Evolutionary conservation across 2,113 vertebrate genomes (phyloP).

Genomic region (Ptilorrhoa leucosticta): DNA sequence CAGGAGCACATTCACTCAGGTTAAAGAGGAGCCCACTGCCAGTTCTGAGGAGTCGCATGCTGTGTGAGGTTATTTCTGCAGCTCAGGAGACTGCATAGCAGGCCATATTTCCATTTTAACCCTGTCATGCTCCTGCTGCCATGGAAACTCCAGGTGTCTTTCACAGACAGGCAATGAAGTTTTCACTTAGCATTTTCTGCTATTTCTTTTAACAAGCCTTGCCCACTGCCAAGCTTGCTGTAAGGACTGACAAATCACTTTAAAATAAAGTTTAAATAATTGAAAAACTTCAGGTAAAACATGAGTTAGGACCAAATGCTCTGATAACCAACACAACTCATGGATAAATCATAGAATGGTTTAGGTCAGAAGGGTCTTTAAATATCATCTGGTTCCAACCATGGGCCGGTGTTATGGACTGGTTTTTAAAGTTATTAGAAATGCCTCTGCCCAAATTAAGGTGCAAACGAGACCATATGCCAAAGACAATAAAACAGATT

Average conservation of each 20-base stretch:
- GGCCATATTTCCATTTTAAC: not conserved
- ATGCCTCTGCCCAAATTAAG: not conserved
- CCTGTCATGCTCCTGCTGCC: not conserved
- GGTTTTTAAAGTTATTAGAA: not conserved
- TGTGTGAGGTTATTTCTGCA: not conserved
- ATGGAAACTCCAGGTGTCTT: not conserved
- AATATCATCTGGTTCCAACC: not conserved
- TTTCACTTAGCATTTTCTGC: not conserved
- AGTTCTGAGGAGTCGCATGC: not conserved
- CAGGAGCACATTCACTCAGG: not conserved
- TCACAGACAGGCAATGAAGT: not conserved
- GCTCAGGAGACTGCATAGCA: not conserved
- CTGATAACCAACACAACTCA: not conserved
- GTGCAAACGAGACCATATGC: no score
- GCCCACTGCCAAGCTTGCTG: not conserved
- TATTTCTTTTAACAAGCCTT: not conserved
- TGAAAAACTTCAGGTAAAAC: not conserved
- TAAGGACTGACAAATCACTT: not conserved
- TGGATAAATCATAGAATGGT: not conserved
- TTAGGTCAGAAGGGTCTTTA: not conserved
- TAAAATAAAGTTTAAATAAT: not conserved
- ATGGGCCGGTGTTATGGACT: fast-evolving
- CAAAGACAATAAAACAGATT: not conserved
- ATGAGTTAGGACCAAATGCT: not conserved
- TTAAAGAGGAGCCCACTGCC: not conserved